Base-by-base conservation (phyloP, 2,113 vertebrate genomes). In the Macquaria australasica region DNA sequence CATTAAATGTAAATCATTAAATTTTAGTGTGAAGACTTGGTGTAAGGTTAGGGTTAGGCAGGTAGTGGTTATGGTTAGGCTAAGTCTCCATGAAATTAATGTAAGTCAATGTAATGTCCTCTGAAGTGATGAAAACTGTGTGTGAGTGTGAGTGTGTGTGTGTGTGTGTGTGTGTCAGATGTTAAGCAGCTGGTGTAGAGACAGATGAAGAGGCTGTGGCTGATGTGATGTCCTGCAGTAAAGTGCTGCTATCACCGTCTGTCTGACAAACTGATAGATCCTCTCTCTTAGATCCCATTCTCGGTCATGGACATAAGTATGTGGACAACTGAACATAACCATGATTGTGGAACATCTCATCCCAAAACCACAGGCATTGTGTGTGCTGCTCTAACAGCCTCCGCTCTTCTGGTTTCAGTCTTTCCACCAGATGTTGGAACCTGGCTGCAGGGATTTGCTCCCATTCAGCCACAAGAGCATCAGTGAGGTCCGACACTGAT, bases 221-320 rank as follows among this genome's bases (percentile, higher is more conserved):
- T 28, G n/a, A n/a, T 51, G 73, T 74, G 73, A 88, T 73, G 73
- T 50, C 45, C 59, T 83, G 60, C 62, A 79, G 76, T 75, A 75
- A 73, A 87, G 64, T 1, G 50, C 59, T 79, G 50, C 72, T 77
- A 67, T 86, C 9, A 21, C 39, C 28, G 20, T 28, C 73, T 45
- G 73, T 81, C 73, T 51, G 59, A 66, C 51, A 1, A 73, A 51
- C 73, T 48, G 59, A 77, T 20, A 43, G 71, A 55, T 31, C 28
- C 53, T 28, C 25, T 28, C 25, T 28, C 12, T 15, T 9, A 59
- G 14, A 28, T 31, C 58, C 45, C 45, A 15, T 50, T 23, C 21
- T 48, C 41, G 18, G 45, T 51, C n/a, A 10, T 25, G 2, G 8
- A n/a, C 66, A 48, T 10, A 68, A 58, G 55, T 58, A 14, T 25